These are phyloP conservation scores for Delichon dasypus DNA, from an alignment of 2,797 vertebrate species.

Conservation along the genomic window DNA sequence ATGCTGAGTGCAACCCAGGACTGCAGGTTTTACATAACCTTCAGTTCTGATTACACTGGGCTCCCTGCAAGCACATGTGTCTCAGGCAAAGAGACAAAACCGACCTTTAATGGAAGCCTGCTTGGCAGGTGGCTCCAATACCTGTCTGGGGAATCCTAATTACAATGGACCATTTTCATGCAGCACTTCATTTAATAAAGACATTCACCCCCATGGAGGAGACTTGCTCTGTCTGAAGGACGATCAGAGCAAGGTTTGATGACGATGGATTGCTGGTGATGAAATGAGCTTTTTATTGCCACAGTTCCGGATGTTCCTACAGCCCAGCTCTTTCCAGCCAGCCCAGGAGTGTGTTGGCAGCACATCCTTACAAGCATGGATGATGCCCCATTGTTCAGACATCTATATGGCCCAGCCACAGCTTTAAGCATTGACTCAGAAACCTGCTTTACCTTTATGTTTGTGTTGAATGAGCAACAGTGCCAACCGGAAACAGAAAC, in stretches of 20 bases:
- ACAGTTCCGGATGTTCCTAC: neutral
- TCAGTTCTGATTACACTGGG: neutral
- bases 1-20: neutral
- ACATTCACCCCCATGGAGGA: neutral
- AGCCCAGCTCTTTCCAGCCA: neutral
- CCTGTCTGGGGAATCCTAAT: neutral
- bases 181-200: constrained; percentile 4
- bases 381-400: neutral
- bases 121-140: neutral
- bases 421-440: neutral
- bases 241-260: neutral
- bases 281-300: neutral
- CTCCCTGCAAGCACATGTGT: neutral
- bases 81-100: neutral
- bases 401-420: neutral
- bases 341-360: neutral
- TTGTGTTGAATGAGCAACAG: neutral
- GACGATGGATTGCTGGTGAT: neutral
- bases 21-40: neutral
- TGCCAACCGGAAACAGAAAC: neutral
- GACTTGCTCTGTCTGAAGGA: neutral
- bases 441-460: neutral
- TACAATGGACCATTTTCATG: neutral
- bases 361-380: neutral
- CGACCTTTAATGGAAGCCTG: neutral